phyloP scores from a whole-genome alignment of 2,888 invertebrate species.

The Drosophila meridionalis region DNA sequence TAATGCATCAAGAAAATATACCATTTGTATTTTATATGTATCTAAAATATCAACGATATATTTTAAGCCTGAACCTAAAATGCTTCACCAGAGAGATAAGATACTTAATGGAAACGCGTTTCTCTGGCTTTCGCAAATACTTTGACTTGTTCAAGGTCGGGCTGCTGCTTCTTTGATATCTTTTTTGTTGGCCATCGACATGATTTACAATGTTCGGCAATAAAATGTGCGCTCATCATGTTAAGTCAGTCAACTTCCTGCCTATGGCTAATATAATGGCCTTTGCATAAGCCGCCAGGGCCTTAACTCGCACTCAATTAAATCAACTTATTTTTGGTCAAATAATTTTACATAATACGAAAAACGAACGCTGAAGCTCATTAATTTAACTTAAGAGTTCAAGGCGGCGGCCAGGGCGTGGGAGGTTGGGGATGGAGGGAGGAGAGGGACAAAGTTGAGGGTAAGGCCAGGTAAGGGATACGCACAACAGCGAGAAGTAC shows the following conservation, averaged over 20 bases:
- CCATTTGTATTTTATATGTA: too few species aligned
- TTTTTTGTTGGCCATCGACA: conserved; percentile 20
- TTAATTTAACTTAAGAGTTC: conserved; percentile 76
- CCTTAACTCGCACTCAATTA: conserved; percentile 71
- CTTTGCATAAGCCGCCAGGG: conserved; percentile 38
- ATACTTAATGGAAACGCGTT: conserved; percentile 1
- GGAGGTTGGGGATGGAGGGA: conserved; percentile 11
- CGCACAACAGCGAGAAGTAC: conserved; percentile 25
- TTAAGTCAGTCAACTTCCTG: conserved; percentile 50
- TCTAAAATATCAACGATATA: not conserved
- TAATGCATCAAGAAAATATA: too few species aligned
- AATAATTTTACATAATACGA: conserved; percentile 76
- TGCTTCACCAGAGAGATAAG: conserved; percentile 3
- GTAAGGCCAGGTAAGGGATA: conserved; percentile 58
- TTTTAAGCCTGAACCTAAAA: not conserved
- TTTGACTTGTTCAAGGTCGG: conserved; percentile 16
- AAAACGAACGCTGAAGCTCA: conserved; percentile 61
- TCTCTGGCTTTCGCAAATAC: not conserved
- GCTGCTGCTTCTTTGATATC: not conserved
- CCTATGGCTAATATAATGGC: conserved; percentile 32
- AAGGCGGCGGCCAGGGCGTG: conserved; percentile 18
- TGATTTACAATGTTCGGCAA: conserved; percentile 47
- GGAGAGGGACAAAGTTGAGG: conserved; percentile 21
- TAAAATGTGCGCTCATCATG: conserved; percentile 47
- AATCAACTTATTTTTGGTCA: conserved; percentile 79